Percentiles rank a stretch among this genome's conserved stretches.
Evolutionary conservation across 2,113 vertebrate genomes (phyloP).

Genomic region (Anolis sagrei): DNA sequence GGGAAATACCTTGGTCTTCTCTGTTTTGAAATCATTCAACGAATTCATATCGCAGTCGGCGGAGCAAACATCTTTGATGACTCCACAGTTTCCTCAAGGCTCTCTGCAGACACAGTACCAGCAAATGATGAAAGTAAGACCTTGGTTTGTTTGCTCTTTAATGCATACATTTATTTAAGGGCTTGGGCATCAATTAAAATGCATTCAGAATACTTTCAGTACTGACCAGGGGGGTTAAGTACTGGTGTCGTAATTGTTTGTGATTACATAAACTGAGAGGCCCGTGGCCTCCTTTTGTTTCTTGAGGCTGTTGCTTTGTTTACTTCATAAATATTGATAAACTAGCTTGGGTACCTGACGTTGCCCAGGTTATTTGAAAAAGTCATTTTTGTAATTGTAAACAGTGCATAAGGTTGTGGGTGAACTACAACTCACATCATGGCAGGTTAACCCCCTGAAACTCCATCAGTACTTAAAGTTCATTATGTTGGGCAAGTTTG

Average conservation of each 20-base stretch:
- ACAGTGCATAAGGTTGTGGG: too few species aligned
- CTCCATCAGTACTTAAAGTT: too few species aligned
- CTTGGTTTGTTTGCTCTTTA: background rate
- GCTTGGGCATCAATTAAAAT: background rate
- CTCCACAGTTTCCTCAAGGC: conserved; percentile 29
- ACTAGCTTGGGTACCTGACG: too few species aligned
- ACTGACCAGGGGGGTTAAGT: background rate
- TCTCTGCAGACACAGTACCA: conserved; percentile 86
- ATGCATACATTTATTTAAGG: background rate
- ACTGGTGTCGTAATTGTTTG: background rate
- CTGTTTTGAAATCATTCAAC: conserved; percentile 90
- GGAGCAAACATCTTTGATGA: conserved; percentile 64
- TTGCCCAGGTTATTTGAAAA: too few species aligned
- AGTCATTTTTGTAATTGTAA: too few species aligned
- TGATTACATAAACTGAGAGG: background rate
- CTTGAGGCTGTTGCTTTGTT: background rate
- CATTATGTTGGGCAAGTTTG: too few species aligned
- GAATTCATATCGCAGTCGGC: conserved; percentile 83
- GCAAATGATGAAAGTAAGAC: conserved; percentile 87
- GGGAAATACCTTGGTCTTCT: conserved; percentile 89
- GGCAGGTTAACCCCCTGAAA: too few species aligned
- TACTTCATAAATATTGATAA: background rate
- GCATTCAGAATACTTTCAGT: background rate
- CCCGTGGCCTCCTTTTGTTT: background rate
- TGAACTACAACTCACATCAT: too few species aligned